Percentiles rank a stretch among this genome's conserved stretches.
These are phyloP conservation scores for Siphlonurus alternatus DNA, from an alignment of 2,888 invertebrate genomes.

Conservation along the genomic window DNA sequence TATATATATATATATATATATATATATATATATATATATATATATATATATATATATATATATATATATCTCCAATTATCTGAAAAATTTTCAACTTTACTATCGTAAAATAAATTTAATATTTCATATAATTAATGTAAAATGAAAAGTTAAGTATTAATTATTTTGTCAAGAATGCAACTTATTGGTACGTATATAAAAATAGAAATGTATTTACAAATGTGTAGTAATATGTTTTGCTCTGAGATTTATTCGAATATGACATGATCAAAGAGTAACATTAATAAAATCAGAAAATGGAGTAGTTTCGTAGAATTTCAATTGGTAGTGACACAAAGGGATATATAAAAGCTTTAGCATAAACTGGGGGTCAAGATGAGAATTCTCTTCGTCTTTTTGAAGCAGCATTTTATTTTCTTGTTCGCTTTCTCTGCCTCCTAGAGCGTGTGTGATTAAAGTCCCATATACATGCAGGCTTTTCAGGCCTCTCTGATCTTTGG, in stretches of 20 bases:
- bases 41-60: neutral
- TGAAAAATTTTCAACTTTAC: neutral
- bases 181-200: neutral
- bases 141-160: neutral
- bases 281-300: neutral
- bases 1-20: neutral
- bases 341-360: neutral
- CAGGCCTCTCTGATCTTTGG: no score
- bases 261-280: neutral
- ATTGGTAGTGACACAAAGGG: neutral
- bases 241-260: neutral
- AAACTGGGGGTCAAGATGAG: neutral
- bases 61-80: neutral
- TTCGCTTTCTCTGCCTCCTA: neutral
- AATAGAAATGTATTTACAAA: neutral
- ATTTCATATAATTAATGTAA: no score
- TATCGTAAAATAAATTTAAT: neutral
- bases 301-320: neutral
- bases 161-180: neutral
- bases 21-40: neutral
- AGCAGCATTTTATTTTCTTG: neutral
- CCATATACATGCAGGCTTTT: no score
- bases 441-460: no score
- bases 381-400: neutral
- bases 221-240: neutral